Evolutionary conservation across 2,888 invertebrate genomes (phyloP), one percentile per base, ranked within the genome.

Genomic region (Creontiades dilutus): DNA sequence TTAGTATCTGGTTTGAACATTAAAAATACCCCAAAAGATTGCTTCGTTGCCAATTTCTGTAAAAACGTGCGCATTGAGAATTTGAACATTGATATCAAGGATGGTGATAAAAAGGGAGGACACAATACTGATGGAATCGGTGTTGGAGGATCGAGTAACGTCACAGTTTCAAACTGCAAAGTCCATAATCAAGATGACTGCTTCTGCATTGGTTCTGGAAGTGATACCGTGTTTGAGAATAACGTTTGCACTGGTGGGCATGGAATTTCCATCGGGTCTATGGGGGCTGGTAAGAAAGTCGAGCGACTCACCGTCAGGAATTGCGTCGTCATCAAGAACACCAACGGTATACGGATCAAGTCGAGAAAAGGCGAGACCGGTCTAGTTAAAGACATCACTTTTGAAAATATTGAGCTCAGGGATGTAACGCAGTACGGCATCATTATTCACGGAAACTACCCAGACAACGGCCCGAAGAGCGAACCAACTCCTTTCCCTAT

Each of bases 141-240:
- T n/a, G 78, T 78, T 28, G 46, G 46, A 23, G 78, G 46, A 28
- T 78, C 78, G 0, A 13, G 16, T 2, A 46, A 46, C 23, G 46
- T 78, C 14, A 46, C 28, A 3, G 46, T 78, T 16, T 14, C 28
- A 12, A 78, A 78, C 78, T 78, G 78, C 78, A 78, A 46, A 0
- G 78, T 78, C n/a, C 28, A 78, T 28, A 78, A 78, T 14, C 78
- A 78, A 78, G 78, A 28, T 46, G 78, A 78, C n/a, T 78, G 37
- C n/a, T 78, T 78, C 78, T 28, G 37, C 78, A 78, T 37, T 78
- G 78, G 78, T 27, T 78, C 78, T 46, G 78, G 78, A 78, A 78
- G 78, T 28, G 46, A 78, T n/a, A 46, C 48, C 13, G 48, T 48
- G 48, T 68, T 68, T 23, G 23, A n/a, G n/a, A n/a, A 23, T n/a